phyloP scores from a whole-genome alignment of 2,797 vertebrate genomes.

The Pygocentrus nattereri region DNA sequence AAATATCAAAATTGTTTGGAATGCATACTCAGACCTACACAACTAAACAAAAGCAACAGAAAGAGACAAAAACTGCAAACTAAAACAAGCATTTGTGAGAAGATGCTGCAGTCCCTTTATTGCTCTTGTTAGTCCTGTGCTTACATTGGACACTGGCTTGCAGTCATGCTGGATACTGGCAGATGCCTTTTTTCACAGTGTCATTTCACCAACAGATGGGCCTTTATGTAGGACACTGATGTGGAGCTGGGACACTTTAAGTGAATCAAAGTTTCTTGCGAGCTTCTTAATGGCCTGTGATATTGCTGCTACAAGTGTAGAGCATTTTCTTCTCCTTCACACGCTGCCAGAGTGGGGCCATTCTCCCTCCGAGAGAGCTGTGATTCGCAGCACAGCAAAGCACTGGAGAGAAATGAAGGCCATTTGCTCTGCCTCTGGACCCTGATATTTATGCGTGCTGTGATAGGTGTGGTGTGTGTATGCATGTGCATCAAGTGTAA shows the following conservation, averaged over 20 bases:
- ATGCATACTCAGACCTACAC: too few species aligned
- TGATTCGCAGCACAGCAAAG: slow-evolving; percentile 14
- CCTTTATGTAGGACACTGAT: slow-evolving; percentile 44
- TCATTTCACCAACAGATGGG: slow-evolving; percentile 10
- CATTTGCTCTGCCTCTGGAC: slow-evolving; percentile 18
- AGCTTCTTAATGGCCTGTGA: slow-evolving; percentile 32
- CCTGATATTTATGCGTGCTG: slow-evolving; percentile 19
- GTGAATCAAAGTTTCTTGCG: slow-evolving; percentile 30
- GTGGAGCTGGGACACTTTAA: slow-evolving; percentile 22
- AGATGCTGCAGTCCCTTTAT: too few species aligned
- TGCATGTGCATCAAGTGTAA: not conserved
- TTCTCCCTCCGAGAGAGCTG: not conserved
- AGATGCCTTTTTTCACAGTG: slow-evolving; percentile 16
- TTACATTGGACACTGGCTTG: too few species aligned
- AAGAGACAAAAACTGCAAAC: too few species aligned
- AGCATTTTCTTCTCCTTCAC: not conserved
- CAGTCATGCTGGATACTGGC: not conserved
- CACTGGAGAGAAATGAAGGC: slow-evolving; percentile 23
- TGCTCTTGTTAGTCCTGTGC: too few species aligned
- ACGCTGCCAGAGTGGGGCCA: not conserved
- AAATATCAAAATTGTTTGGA: too few species aligned
- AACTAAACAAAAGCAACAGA: too few species aligned
- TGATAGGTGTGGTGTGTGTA: slow-evolving; percentile 14
- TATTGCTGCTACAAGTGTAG: not conserved
- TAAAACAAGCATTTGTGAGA: too few species aligned